These are phyloP conservation scores for Osmoderma eremita DNA, from an alignment of 2,888 invertebrate species.

Conservation along the genomic window DNA sequence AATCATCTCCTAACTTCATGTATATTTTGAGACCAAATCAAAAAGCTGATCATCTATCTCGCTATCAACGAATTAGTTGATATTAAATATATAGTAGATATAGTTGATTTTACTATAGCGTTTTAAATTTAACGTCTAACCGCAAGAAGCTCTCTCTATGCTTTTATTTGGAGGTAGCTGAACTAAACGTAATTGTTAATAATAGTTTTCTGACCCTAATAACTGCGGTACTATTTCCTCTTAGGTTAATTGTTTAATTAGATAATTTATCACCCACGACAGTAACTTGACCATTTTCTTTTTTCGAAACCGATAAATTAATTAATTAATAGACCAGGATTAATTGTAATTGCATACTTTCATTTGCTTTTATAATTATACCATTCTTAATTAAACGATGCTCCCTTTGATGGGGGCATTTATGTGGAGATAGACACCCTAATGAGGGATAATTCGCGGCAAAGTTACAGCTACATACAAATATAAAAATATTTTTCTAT, in stretches of 20 bases:
- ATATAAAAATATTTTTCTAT: too few species aligned
- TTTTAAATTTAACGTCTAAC: too few species aligned
- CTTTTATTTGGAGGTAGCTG: slow-evolving; percentile 3
- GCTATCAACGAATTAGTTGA: too few species aligned
- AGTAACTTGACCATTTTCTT: slow-evolving; percentile 13
- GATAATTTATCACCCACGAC: slow-evolving; percentile 29
- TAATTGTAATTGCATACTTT: slow-evolving; percentile 19
- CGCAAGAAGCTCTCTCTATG: background rate
- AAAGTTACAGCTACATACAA: too few species aligned
- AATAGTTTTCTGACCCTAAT: slow-evolving; percentile 24
- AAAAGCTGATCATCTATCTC: too few species aligned
- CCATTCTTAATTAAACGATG: background rate
- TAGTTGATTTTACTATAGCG: too few species aligned
- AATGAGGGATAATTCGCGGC: too few species aligned
- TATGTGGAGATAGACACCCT: too few species aligned
- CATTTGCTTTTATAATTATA: background rate
- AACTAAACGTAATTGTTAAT: slow-evolving; percentile 24
- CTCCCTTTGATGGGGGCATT: too few species aligned
- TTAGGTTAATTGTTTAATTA: slow-evolving; percentile 35
- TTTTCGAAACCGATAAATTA: slow-evolving; percentile 12
- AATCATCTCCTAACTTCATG: too few species aligned
- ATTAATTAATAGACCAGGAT: slow-evolving; percentile 19
- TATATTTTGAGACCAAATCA: too few species aligned
- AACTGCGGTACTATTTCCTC: slow-evolving; percentile 27
- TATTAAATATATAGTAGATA: too few species aligned